Evolutionary conservation across 2,888 invertebrate species (phyloP).

Genomic region (Heteropelma amictum): DNA sequence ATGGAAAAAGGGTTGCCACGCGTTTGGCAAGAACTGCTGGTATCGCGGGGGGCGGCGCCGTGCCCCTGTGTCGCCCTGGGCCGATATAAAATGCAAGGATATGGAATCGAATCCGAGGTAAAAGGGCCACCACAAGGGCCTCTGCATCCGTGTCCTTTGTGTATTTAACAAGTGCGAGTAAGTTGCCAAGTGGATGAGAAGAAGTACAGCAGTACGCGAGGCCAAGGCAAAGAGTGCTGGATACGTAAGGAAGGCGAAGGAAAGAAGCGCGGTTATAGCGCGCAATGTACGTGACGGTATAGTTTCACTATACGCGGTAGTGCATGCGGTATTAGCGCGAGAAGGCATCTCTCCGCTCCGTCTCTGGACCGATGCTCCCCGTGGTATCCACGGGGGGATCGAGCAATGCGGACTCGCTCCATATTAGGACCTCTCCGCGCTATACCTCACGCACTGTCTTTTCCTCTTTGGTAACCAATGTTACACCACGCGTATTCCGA

Average conservation of each 20-base stretch:
- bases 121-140: conserved; percentile 19
- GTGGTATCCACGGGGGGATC: conserved; percentile 64
- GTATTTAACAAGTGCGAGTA: conserved; percentile 28
- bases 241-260: conserved; percentile 44
- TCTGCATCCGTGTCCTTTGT: background rate
- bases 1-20: conserved; percentile 59
- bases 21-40: conserved; percentile 52
- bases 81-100: conserved; percentile 51
- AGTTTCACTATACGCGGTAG: conserved; percentile 33
- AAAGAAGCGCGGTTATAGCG: conserved; percentile 50
- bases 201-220: conserved; percentile 9
- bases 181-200: conserved; percentile 37
- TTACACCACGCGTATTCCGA: conserved; percentile 61
- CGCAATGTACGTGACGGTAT: conserved; percentile 50
- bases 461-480: conserved; percentile 62
- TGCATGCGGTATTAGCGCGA: conserved; percentile 36
- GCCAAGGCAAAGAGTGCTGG: conserved; percentile 18
- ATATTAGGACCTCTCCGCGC: conserved; percentile 70
- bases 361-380: conserved; percentile 15
- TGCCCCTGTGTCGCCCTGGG: conserved; percentile 28
- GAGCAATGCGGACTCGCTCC: conserved; percentile 73
- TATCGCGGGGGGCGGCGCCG: conserved; percentile 28
- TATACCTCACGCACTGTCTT: conserved; percentile 59
- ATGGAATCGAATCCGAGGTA: conserved; percentile 37
- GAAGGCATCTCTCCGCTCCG: conserved; percentile 36